Conservation (phyloP, 2,797 vertebrate genomes). For the Myotis findleyi region DNA sequence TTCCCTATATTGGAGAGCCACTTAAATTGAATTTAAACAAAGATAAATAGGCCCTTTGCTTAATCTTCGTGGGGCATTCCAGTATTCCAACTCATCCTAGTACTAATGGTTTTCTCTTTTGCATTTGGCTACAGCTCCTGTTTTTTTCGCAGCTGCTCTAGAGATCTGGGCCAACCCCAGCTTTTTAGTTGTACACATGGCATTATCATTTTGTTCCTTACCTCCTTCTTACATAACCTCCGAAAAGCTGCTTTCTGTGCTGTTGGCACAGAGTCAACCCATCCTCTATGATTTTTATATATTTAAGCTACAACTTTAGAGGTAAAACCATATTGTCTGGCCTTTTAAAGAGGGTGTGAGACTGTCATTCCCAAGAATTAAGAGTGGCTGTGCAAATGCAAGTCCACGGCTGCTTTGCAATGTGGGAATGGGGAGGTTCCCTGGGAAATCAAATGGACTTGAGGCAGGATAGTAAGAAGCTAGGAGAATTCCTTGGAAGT, state of each 20-base stretch:
- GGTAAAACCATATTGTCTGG: background rate
- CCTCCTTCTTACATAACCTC: slow-evolving; percentile 50
- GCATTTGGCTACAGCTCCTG: background rate
- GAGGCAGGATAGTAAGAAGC: background rate
- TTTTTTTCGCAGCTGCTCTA: slow-evolving; percentile 8
- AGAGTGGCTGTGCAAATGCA: background rate
- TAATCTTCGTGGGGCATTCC: background rate
- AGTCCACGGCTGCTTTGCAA: background rate
- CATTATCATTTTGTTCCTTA: background rate
- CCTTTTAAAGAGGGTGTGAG: slow-evolving; percentile 19
- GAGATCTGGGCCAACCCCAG: slow-evolving; percentile 49
- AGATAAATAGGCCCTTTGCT: slow-evolving; percentile 13
- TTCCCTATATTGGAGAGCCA: background rate
- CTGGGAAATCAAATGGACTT: background rate
- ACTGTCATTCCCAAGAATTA: background rate
- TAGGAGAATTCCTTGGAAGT: background rate
- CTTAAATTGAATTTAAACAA: background rate
- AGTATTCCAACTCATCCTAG: background rate
- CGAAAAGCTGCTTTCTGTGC: slow-evolving; percentile 41
- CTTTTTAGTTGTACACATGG: slow-evolving; percentile 33
- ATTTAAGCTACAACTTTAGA: slow-evolving; percentile 24
- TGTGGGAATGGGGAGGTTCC: background rate
- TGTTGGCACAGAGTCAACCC: background rate
- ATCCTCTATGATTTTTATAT: slow-evolving; percentile 34
- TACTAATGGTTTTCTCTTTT: slow-evolving; percentile 17